These are phyloP conservation scores for Coelinius sp. DNA, from an alignment of 2,888 invertebrate genomes.

Conservation along the genomic window DNA sequence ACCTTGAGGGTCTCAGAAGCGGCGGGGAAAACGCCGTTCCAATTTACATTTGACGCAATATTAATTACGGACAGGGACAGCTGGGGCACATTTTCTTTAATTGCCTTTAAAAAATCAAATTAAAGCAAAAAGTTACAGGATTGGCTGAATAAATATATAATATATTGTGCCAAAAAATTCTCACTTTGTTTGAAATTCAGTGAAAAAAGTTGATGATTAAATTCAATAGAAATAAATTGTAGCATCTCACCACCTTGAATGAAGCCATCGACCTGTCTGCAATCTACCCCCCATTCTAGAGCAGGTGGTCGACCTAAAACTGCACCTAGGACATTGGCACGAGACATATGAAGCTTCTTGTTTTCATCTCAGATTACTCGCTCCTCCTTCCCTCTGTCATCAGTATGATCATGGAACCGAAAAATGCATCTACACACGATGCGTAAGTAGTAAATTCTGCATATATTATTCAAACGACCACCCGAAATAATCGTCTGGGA, in stretches of 20 bases:
- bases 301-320: slow-evolving; percentile 51
- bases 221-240: no score
- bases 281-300: slow-evolving; percentile 31
- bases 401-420: neutral
- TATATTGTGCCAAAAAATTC: neutral
- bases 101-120: slow-evolving; percentile 1
- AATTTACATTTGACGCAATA: slow-evolving; percentile 8
- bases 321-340: neutral
- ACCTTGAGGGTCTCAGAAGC: slow-evolving; percentile 5
- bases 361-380: slow-evolving; percentile 16
- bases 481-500: slow-evolving; percentile 52
- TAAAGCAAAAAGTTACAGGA: neutral
- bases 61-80: slow-evolving; percentile 11
- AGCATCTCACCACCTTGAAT: neutral
- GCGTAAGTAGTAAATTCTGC: no score
- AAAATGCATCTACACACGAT: neutral
- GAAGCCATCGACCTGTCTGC: slow-evolving; percentile 7
- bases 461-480: slow-evolving; percentile 47
- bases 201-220: no score
- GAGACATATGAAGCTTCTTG: slow-evolving; percentile 22
- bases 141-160: neutral
- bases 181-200: no score
- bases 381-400: neutral
- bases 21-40: neutral
- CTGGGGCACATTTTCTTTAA: slow-evolving; percentile 4